Base-by-base conservation (phyloP, 2,113 vertebrate genomes). In the Pollachius pollachius region DNA sequence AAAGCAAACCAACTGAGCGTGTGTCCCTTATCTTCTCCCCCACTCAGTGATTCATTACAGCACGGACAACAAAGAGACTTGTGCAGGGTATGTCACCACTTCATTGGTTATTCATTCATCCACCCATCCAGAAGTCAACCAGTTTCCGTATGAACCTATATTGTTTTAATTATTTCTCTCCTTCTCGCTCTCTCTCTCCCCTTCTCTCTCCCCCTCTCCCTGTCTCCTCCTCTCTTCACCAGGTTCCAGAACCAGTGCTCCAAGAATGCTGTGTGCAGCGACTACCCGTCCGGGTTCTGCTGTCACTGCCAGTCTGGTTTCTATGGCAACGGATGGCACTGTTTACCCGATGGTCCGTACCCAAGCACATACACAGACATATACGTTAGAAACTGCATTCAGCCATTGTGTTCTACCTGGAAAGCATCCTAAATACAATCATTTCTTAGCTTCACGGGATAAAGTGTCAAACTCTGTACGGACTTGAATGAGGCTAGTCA, bases 251-350 rank as follows among this genome's bases (percentile, higher is more conserved):
- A 89, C 48, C 91, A 84, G 64, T 99, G 97, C 77, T 97, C 95
- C 70, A 94, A 81, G 11, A 91, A 95, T 0, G 94, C 93, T 65
- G 90, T 94, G 83, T 98, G 97, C 85, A 92, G 93, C 0, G 95
- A 98, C 83, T 97, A 97, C 0, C 13, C 92, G 72, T 70, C 94
- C 0, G 96, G 97, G 34, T 91, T 90, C 83, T 99, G 97, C 84
- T 99, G 97, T 70, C 94, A 96, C 85, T 99, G 97, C 80, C 90
- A 72, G 52, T 71, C 93, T 17, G 89, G 89, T 63, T 99, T 94
- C 84, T 96, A 95, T 0, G 97, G 97, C 69, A 95, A 98, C 0
- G 97, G 97, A 48, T 87, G 84, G 15, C 93, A 97, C 61, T 98
- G 97, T 80, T 88, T 99, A 15, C 95, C 94, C 0, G 93, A 95